These are phyloP conservation scores for Drosophila eugracilis DNA, from an alignment of 1,140 invertebrate species.

Conservation along the genomic window DNA sequence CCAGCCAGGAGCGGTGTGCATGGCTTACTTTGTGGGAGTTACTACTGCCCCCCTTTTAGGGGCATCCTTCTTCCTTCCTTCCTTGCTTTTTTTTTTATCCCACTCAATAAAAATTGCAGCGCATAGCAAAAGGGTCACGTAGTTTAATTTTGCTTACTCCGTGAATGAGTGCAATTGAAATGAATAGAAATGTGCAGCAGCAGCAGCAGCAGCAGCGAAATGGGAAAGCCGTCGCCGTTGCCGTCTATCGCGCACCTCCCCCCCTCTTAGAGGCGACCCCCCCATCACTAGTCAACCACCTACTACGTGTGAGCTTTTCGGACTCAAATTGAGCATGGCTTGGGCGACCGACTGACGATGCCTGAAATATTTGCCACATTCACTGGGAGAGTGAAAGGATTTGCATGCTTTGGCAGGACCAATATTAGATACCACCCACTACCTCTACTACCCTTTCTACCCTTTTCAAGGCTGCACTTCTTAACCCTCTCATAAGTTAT, in stretches of 20 bases:
- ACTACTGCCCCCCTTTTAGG: too few species aligned
- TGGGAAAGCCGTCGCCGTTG: slow-evolving; percentile 12
- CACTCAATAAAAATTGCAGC: slow-evolving; percentile 77
- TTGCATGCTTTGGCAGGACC: slow-evolving; percentile 22
- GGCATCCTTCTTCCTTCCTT: too few species aligned
- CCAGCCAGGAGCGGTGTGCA: not conserved
- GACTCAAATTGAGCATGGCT: slow-evolving; percentile 11
- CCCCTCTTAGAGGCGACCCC: too few species aligned
- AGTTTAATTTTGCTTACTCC: slow-evolving; percentile 79
- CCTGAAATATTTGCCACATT: slow-evolving; percentile 49
- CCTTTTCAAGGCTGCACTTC: slow-evolving; percentile 15
- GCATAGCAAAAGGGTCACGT: slow-evolving; percentile 71
- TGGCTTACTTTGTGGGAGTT: too few species aligned
- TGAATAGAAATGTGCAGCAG: slow-evolving; percentile 69
- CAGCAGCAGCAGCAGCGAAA: slow-evolving; percentile 19
- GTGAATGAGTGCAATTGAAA: slow-evolving; percentile 78
- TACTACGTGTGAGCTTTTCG: slow-evolving; percentile 44
- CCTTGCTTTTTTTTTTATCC: not conserved
- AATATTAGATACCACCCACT: not conserved
- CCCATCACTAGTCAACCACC: slow-evolving; percentile 10
- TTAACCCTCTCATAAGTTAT: not conserved
- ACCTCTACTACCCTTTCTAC: too few species aligned
- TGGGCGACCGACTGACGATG: slow-evolving; percentile 36
- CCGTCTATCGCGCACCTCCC: too few species aligned
- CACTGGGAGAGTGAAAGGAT: slow-evolving; percentile 9